phyloP scores from a whole-genome alignment of 2,888 invertebrate genomes.

The Bhutanitis thaidina region DNA sequence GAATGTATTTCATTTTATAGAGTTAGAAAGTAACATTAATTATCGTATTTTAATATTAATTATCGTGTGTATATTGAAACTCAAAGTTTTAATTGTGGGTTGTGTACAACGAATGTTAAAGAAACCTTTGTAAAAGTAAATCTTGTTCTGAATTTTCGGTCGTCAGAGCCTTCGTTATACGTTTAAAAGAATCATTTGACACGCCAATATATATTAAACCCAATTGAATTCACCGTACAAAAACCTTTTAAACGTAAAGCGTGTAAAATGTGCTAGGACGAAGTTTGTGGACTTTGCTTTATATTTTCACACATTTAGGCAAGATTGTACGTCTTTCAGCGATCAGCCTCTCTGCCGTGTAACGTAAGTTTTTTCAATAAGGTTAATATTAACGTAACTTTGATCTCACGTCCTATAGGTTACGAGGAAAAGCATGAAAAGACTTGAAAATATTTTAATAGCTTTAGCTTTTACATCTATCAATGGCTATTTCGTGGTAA shows the following conservation, averaged over 20 bases:
- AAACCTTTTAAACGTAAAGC: too few species aligned
- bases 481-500: background rate
- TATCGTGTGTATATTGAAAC: background rate
- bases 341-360: background rate
- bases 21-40: conserved; percentile 34
- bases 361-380: background rate
- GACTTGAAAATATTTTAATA: background rate
- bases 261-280: too few species aligned
- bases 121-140: conserved; percentile 17
- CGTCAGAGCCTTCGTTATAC: background rate
- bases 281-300: too few species aligned
- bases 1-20: conserved; percentile 69
- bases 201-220: too few species aligned
- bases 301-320: too few species aligned
- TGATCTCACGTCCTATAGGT: conserved; percentile 14
- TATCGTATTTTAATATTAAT: conserved; percentile 25
- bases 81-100: conserved; percentile 50
- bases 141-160: background rate
- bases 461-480: background rate
- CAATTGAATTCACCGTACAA: too few species aligned
- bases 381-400: conserved; percentile 7
- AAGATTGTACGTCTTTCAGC: too few species aligned
- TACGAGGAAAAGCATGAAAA: conserved; percentile 2
- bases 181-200: background rate
- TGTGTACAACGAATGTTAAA: conserved; percentile 61